These are phyloP conservation scores for Oncorhynchus kisutch DNA, from an alignment of 2,113 vertebrate species.

Conservation along the genomic window DNA sequence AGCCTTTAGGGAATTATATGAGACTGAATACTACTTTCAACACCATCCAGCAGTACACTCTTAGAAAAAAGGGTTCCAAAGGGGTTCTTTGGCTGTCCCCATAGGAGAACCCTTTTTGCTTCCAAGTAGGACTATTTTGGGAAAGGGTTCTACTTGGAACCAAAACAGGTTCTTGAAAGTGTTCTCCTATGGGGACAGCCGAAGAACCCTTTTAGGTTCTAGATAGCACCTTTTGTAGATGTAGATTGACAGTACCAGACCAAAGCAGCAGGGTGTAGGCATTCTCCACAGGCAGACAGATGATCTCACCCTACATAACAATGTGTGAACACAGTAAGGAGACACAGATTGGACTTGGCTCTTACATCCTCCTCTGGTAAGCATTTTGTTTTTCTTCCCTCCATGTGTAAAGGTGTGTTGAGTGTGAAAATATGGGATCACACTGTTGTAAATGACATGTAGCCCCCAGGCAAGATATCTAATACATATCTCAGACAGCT, in stretches of 20 bases:
- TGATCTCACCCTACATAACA: conserved; percentile 44
- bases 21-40: background rate
- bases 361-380: conserved; percentile 28
- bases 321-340: conserved; percentile 53
- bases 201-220: background rate
- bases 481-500: conserved; percentile 57
- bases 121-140: too few relatives aligned
- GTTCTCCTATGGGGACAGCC: background rate
- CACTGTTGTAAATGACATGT: conserved; percentile 44
- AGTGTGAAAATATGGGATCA: conserved; percentile 55
- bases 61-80: too few relatives aligned
- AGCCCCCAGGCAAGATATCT: conserved; percentile 47
- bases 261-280: conserved; percentile 25
- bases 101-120: too few relatives aligned
- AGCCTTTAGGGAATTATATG: too few relatives aligned
- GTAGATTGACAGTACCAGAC: background rate
- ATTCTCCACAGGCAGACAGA: conserved; percentile 5
- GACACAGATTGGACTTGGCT: background rate
- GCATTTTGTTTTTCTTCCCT: too few relatives aligned
- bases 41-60: background rate
- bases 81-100: too few relatives aligned
- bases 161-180: too few relatives aligned
- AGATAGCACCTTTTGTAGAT: background rate
- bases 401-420: conserved; percentile 11
- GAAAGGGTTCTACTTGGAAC: too few relatives aligned